These are phyloP conservation scores for Mantis religiosa DNA, from an alignment of 2,888 invertebrate species.

Conservation along the genomic window DNA sequence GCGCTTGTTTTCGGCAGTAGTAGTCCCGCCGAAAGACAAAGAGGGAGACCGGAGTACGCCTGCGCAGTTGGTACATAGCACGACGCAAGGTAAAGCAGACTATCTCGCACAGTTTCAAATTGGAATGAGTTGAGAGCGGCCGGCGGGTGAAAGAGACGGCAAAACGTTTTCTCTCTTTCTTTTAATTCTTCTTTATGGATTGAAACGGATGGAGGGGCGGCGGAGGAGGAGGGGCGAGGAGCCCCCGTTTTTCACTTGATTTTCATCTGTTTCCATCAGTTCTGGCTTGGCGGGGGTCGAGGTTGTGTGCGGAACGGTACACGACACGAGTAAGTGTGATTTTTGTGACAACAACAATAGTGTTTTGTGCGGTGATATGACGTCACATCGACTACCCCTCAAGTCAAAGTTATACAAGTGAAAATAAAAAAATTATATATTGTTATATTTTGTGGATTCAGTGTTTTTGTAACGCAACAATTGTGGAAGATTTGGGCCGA, in stretches of 20 bases:
- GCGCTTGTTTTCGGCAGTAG: constrained; percentile 8
- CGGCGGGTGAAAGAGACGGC: not conserved
- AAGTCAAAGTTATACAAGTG: not conserved
- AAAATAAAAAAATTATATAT: not conserved
- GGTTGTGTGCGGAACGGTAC: not conserved
- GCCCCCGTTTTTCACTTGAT: constrained; percentile 27
- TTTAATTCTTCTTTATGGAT: constrained; percentile 25
- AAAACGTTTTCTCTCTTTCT: not conserved
- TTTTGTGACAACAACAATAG: not conserved
- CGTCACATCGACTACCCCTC: not conserved
- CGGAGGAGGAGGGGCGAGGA: constrained; percentile 5
- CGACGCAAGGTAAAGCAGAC: not conserved
- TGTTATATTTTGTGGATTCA: not conserved
- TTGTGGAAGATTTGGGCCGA: not conserved
- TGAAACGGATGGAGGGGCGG: constrained; percentile 20
- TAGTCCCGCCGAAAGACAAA: constrained; percentile 3
- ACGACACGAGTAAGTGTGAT: not conserved
- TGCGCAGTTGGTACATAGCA: constrained; percentile 9
- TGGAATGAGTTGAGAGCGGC: constrained; percentile 25
- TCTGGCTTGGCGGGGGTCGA: constrained; percentile 24
- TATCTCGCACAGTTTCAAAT: constrained; percentile 17
- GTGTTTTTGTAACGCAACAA: not conserved
- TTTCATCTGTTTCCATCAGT: constrained; percentile 27
- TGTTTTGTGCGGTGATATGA: not conserved
- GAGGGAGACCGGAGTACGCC: not conserved